Evolutionary conservation across 2,888 invertebrate genomes (phyloP).

Genomic region (Spodoptera exigua): DNA sequence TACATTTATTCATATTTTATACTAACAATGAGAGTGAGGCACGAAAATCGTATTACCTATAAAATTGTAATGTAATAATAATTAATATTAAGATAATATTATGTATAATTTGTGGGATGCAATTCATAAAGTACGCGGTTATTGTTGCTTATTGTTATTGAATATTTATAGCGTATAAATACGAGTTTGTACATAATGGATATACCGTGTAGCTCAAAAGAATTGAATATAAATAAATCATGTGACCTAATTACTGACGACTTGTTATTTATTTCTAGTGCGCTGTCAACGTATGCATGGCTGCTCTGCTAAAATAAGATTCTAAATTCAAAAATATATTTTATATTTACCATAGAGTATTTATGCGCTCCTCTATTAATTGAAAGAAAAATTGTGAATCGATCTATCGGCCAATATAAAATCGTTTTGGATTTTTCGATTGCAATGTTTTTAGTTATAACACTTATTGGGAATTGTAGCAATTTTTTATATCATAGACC

Average conservation of each 20-base stretch:
- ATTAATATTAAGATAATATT: constrained; percentile 35
- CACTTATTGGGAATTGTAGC: too few species aligned
- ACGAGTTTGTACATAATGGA: constrained; percentile 83
- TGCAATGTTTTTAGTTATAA: too few species aligned
- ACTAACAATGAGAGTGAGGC: not conserved
- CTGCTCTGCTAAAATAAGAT: not conserved
- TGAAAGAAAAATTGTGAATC: too few species aligned
- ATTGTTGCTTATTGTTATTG: constrained; percentile 87
- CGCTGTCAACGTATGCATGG: not conserved
- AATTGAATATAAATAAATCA: constrained; percentile 77
- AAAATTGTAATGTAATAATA: constrained; percentile 49
- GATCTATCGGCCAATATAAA: too few species aligned
- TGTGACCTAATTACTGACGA: constrained; percentile 66
- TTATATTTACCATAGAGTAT: too few species aligned
- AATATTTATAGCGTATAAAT: constrained; percentile 76
- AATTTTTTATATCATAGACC: too few species aligned
- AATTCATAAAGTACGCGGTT: constrained; percentile 62
- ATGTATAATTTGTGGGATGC: constrained; percentile 49
- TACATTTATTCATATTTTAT: constrained; percentile 1
- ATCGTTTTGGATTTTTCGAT: too few species aligned
- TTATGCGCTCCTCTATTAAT: too few species aligned
- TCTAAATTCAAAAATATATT: too few species aligned
- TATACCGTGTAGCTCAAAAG: constrained; percentile 84
- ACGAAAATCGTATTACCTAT: constrained; percentile 22
- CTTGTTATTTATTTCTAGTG: constrained; percentile 17